Base-by-base conservation (phyloP, 2,797 vertebrate genomes). In the Hippocampus kuda region DNA sequence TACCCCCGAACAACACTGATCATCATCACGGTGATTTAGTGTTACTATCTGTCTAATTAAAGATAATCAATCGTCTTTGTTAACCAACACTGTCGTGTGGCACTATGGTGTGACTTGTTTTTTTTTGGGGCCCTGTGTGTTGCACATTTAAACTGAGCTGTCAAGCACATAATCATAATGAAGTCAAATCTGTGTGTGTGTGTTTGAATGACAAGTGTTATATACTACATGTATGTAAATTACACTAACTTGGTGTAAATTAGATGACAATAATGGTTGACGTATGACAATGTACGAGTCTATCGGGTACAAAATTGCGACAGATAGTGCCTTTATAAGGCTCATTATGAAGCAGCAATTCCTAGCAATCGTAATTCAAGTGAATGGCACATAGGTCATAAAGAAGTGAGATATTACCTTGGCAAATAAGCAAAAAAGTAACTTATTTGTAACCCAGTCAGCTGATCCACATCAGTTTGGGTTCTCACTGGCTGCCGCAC, bases 401-500 rank as follows among this genome's bases (percentile, higher is more conserved):
- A 65, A 65, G 24, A 48, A 49, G 24, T 68, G 27, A 51, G 10
- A n/a, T 69, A 90, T 86, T 92, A 93, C 90, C 91, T 91, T 87
- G 72, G 73, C 69, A 88, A 89, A 79, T 67, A 82, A 83, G 68
- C 80, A 88, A 86, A 83, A 86, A 82, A 78, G 74, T 77, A 84
- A 86, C 72, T 83, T 85, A 70, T 83, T 86, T 85, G 81, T 64
- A 79, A 84, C 69, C 74, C 65, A 79, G 77, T 90, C 81, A 91
- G 85, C 68, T 78, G 84, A 86, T 88, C 89, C 86, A 88, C 91
- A 92, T 92, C 84, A 80, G 91, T 85, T 87, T 87, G 65, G 84
- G 70, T 81, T 82, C 81, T 83, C 70, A 64, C 60, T 82, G 80
- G 78, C 84, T 76, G 79, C 81, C 84, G 76, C 83, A 80, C 81